Base-by-base conservation (phyloP, 2,113 vertebrate genomes). In the Arenaria interpres region DNA sequence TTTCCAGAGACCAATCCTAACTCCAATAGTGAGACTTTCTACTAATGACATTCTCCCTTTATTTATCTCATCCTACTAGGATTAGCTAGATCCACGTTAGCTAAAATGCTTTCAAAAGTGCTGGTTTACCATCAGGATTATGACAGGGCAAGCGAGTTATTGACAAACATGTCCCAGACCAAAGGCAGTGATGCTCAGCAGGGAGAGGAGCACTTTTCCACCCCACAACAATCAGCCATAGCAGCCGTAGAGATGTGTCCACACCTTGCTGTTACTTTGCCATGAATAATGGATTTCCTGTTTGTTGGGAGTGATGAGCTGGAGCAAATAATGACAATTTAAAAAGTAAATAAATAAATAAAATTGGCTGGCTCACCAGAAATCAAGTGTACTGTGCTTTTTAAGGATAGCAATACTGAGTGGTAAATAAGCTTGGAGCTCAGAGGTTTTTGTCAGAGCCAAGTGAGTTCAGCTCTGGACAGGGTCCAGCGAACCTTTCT, bases 221-320 rank as follows among this genome's bases (percentile, higher is more conserved):
- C 45, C 50, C 64, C 2, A 2, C 6, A 46, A 56, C 22, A 15
- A 0, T 0, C 67, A 86, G 39, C 72, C 10, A 2, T 73, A 48
- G 59, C 45, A 56, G 41, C 0, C 0, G 1, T 28, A 80, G 62
- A 37, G 43, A 73, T 0, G 0, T 16, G 33, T 78, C 71, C 85
- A 66, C 72, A 80, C 86, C 93, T 92, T 5, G 0, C 39, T 23
- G 4, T 48, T 73, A 14, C 51, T 81, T 39, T 43, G 60, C 78
- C 16, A 4, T 51, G 45, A 96, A 41, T 88, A 85, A 94, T 54
- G 66, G 78, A 35, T 91, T 93, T 91, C 69, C 90, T 88, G 39
- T 76, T 94, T 64, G 76, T 81, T 80, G 71, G 75, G 15, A 43
- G n/a, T 72, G 79, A 90, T 39, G 57, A 92, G 63, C 72, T 84